These are phyloP conservation scores for Malurus cyaneus DNA, from an alignment of 2,113 vertebrate species.

Conservation along the genomic window DNA sequence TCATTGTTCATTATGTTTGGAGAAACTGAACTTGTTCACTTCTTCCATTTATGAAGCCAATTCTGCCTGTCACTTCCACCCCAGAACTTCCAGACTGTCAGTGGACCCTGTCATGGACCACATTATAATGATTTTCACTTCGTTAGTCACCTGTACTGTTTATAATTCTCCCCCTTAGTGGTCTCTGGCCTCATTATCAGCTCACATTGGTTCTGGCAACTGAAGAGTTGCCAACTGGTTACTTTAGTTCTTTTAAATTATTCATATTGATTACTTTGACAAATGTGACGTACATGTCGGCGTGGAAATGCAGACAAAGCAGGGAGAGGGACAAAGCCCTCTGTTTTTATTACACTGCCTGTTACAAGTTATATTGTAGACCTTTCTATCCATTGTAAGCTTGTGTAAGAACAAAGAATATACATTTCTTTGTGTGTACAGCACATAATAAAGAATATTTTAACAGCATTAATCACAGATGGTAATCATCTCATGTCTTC, in stretches of 20 bases:
- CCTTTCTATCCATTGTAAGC: neutral
- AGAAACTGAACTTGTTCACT: neutral
- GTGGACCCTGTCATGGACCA: neutral
- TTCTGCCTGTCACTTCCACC: neutral
- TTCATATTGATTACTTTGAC: conserved; percentile 45
- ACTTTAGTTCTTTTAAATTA: conserved; percentile 51
- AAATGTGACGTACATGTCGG: neutral
- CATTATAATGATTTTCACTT: neutral
- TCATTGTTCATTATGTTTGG: neutral
- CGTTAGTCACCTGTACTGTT: neutral
- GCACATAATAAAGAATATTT: neutral
- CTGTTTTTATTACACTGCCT: neutral
- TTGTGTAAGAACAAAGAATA: neutral
- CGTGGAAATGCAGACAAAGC: conserved; percentile 24
- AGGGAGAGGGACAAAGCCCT: neutral
- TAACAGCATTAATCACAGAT: neutral
- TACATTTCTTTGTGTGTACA: neutral
- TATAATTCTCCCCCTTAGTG: neutral
- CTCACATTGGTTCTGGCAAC: conserved; percentile 15
- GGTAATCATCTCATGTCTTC: neutral
- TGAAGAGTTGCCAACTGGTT: conserved; percentile 6
- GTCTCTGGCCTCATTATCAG: conserved; percentile 20
- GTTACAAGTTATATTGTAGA: neutral
- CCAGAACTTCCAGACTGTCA: neutral
- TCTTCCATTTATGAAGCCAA: neutral